Evolutionary conservation across 2,888 invertebrate genomes (phyloP).

Genomic region (Carcina quercana): DNA sequence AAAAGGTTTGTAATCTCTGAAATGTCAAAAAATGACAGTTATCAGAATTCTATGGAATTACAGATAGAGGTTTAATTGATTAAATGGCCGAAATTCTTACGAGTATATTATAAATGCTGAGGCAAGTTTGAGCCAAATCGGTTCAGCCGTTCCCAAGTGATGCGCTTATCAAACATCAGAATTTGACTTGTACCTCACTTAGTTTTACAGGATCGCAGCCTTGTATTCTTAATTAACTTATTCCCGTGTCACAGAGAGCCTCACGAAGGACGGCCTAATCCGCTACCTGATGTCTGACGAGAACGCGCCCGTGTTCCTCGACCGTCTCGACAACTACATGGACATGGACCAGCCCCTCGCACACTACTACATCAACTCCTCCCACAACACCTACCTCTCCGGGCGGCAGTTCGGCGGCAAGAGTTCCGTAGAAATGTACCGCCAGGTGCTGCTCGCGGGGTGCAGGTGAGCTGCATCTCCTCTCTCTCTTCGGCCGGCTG

Average conservation of each 20-base stretch:
- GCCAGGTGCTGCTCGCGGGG: slow-evolving; percentile 96
- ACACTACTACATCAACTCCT: slow-evolving; percentile 99
- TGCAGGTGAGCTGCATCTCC: slow-evolving; percentile 91
- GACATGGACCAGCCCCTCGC: slow-evolving; percentile 99
- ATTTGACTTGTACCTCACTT: too few relatives aligned
- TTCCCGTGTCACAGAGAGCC: slow-evolving; percentile 78
- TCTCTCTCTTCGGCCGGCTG: too few relatives aligned
- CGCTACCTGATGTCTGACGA: slow-evolving; percentile 99
- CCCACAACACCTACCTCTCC: slow-evolving; percentile 95
- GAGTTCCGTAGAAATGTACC: slow-evolving; percentile 99
- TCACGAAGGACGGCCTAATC: slow-evolving; percentile 97
- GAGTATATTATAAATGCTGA: too few relatives aligned
- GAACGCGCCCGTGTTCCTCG: slow-evolving; percentile 99
- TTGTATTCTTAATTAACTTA: too few relatives aligned
- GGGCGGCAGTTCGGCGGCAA: slow-evolving; percentile 98
- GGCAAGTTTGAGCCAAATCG: too few relatives aligned
- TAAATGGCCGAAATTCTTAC: too few relatives aligned
- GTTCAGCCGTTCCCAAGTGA: too few relatives aligned
- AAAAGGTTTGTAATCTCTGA: too few relatives aligned
- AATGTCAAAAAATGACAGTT: too few relatives aligned
- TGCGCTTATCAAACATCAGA: too few relatives aligned
- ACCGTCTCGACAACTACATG: slow-evolving; percentile 97
- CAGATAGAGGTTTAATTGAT: too few relatives aligned
- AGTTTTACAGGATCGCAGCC: not conserved
- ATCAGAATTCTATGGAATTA: too few relatives aligned